Conservation (phyloP, 2,797 vertebrate genomes). For the Amphiprion clarkii region DNA sequence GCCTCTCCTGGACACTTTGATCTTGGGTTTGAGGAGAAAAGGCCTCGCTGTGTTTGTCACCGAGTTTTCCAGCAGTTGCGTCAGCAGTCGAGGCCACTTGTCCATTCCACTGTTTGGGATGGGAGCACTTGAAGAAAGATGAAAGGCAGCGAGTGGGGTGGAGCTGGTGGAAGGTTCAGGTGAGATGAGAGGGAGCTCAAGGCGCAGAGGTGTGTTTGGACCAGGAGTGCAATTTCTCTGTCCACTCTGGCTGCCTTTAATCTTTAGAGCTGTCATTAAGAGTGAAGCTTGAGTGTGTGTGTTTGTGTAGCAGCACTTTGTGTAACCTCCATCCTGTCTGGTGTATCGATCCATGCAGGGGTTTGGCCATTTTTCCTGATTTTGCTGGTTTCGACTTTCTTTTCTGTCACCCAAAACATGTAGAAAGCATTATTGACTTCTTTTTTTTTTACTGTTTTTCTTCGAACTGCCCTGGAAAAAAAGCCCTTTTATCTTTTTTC, state of each 20-base stretch:
- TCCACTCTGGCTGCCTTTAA: conserved; percentile 52
- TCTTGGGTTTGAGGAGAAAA: neutral
- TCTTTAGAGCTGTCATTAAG: conserved; percentile 31
- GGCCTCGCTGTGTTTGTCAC: conserved; percentile 3
- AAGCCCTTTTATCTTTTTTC: neutral
- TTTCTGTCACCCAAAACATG: neutral
- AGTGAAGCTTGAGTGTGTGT: neutral
- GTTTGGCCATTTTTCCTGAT: neutral
- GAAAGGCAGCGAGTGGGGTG: conserved; percentile 43
- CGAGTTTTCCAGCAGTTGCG: conserved; percentile 14
- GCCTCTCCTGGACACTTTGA: conserved; percentile 41
- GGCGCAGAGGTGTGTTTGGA: conserved; percentile 22
- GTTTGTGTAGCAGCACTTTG: conserved; percentile 1
- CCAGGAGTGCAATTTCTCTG: conserved; percentile 10
- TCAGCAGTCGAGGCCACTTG: conserved; percentile 37
- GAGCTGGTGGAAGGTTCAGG: conserved; percentile 32
- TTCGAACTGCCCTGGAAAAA: neutral
- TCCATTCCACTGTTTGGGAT: conserved; percentile 24
- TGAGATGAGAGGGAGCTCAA: conserved; percentile 40
- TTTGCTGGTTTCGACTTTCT: neutral
- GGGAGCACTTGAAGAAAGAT: conserved; percentile 45
- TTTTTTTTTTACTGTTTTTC: too few species aligned
- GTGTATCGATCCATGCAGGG: conserved; percentile 5
- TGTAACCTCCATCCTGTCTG: conserved; percentile 9
- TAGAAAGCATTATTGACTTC: neutral